Evolutionary conservation across 2,797 vertebrate species (phyloP).

Genomic region (Mormyrus proboscirostris): DNA sequence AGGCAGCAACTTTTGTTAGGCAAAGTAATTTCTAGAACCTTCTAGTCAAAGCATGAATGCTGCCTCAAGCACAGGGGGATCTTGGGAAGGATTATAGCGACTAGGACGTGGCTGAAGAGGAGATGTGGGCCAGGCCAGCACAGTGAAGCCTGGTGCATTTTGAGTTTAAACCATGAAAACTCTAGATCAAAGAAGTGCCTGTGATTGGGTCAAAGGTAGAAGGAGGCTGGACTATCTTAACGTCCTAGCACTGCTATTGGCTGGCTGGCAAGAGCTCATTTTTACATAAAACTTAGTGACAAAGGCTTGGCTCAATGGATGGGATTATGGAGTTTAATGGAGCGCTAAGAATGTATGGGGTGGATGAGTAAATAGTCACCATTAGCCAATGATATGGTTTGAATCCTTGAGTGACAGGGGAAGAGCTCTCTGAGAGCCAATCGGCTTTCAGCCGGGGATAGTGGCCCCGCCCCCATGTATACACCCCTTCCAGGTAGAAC

Average conservation of each 20-base stretch:
- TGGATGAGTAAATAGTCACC: not conserved
- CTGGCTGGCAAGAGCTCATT: no score
- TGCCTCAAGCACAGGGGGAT: not conserved
- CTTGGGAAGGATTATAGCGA: constrained; percentile 36
- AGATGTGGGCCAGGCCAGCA: not conserved
- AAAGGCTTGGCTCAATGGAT: not conserved
- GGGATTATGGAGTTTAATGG: not conserved
- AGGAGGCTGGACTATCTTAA: no score
- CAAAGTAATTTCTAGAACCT: not conserved
- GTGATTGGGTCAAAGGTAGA: no score
- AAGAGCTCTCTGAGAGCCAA: not conserved
- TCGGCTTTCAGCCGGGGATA: not conserved
- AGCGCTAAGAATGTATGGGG: not conserved
- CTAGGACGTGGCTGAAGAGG: constrained; percentile 21
- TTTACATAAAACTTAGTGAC: no score
- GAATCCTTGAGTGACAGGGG: not conserved
- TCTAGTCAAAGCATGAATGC: not conserved
- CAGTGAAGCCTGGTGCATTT: constrained; percentile 16
- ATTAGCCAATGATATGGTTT: not conserved
- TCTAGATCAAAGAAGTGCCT: no score
- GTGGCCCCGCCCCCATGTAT: not conserved
- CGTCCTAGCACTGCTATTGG: no score
- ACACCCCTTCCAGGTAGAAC: not conserved
- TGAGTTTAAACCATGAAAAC: not conserved
- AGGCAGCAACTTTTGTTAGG: not conserved